Evolutionary conservation across 2,797 vertebrate species (phyloP).

Genomic region (Chloroceryle amazona): DNA sequence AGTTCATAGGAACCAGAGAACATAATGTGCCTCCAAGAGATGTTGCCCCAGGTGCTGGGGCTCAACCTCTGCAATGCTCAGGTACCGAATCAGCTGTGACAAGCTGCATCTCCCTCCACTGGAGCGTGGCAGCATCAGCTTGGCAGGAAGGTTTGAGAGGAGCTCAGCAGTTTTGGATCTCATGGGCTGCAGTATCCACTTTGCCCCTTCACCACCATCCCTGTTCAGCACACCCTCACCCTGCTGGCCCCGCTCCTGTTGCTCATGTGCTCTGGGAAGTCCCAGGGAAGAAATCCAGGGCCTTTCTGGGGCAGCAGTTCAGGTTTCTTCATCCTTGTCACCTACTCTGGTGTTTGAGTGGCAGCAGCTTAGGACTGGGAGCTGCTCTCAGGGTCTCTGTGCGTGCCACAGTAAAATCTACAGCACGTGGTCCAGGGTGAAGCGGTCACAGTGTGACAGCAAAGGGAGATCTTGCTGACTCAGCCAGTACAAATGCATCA

Average conservation of each 20-base stretch:
- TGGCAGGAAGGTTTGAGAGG: background rate
- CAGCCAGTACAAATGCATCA: accelerated
- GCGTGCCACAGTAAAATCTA: background rate
- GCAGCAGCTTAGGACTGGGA: background rate
- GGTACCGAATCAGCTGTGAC: background rate
- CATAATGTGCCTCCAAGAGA: background rate
- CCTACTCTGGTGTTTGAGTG: accelerated
- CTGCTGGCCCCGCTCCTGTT: background rate
- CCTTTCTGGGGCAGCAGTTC: background rate
- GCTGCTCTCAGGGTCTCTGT: background rate
- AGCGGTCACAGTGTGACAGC: background rate
- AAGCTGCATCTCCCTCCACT: background rate
- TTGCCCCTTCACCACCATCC: background rate
- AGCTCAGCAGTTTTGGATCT: background rate
- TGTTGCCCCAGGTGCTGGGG: background rate
- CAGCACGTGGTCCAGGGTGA: accelerated
- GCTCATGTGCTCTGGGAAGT: background rate
- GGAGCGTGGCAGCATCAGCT: background rate
- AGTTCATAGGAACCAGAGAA: background rate
- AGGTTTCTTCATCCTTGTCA: background rate
- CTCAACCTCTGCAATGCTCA: accelerated
- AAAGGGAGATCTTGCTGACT: background rate
- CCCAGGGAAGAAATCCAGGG: background rate
- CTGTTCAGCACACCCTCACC: background rate
- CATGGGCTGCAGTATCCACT: accelerated